Percentiles rank a stretch among this genome's conserved stretches.
These are phyloP conservation scores for Hydrolagus affinis DNA, from an alignment of 2,113 vertebrate species.

Conservation along the genomic window DNA sequence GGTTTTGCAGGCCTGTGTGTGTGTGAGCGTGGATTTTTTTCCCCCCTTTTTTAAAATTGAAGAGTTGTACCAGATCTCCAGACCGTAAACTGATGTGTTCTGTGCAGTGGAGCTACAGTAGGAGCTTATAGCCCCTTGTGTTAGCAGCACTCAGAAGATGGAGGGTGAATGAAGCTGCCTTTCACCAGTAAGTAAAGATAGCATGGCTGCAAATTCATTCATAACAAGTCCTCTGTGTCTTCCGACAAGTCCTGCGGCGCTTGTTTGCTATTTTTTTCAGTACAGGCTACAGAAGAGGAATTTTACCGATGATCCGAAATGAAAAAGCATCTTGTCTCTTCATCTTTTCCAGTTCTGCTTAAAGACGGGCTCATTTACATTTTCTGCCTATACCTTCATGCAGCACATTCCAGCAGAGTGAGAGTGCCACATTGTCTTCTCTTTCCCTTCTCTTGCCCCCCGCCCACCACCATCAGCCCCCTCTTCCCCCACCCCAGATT, in stretches of 20 bases:
- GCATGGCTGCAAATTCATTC: not conserved
- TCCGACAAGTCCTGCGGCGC: not conserved
- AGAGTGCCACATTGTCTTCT: no score
- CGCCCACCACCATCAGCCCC: not conserved
- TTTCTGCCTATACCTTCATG: conserved; percentile 7
- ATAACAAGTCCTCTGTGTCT: not conserved
- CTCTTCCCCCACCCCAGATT: not conserved
- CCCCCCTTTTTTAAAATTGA: not conserved
- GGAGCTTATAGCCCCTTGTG: conserved; percentile 15
- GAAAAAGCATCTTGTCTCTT: not conserved
- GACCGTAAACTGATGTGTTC: not conserved
- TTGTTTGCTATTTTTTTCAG: not conserved
- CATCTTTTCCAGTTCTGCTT: not conserved
- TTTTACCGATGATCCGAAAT: conserved; percentile 1
- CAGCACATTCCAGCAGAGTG: not conserved
- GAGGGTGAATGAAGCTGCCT: conserved; percentile 27
- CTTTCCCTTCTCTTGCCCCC: no score
- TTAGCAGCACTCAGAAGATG: conserved; percentile 25
- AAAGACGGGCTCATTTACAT: not conserved
- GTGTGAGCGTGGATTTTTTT: not conserved
- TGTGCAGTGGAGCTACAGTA: conserved; percentile 17
- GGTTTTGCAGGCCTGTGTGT: not conserved
- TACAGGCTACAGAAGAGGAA: not conserved
- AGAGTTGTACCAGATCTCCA: not conserved
- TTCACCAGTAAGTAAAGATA: conserved; percentile 27